A percentile compares a stretch with the other conserved stretches of the same genome.
Evolutionary conservation across 2,888 invertebrate genomes (phyloP).

Genomic region (Pterostichus niger): DNA sequence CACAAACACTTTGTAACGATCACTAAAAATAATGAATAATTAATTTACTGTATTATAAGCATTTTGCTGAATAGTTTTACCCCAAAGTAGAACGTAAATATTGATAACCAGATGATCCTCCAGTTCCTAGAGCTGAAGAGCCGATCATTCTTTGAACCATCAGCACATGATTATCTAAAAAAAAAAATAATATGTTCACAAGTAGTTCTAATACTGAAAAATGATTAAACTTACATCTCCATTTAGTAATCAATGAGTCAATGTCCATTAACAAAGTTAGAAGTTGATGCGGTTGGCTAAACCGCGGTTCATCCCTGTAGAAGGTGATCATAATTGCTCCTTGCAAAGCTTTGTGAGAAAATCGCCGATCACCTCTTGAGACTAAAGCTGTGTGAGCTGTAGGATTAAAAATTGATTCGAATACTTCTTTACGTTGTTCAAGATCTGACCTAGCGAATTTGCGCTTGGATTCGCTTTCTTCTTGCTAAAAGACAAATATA

Average conservation of each 20-base stretch:
- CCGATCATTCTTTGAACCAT: conserved; percentile 99
- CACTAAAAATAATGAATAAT: conserved; percentile 81
- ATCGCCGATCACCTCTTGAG: conserved; percentile 91
- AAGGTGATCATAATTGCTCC: conserved; percentile 99
- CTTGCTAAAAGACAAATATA: conserved; percentile 77
- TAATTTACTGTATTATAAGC: neutral
- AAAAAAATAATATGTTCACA: conserved; percentile 69
- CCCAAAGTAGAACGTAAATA: conserved; percentile 97
- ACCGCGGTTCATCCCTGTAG: conserved; percentile 97
- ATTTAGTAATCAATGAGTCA: conserved; percentile 98
- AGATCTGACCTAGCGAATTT: conserved; percentile 86
- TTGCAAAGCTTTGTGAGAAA: conserved; percentile 94
- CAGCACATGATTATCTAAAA: conserved; percentile 97
- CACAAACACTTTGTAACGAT: conserved; percentile 98
- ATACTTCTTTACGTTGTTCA: conserved; percentile 89
- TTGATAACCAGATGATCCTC: conserved; percentile 98
- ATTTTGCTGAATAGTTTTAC: conserved; percentile 77
- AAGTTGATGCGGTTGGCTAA: conserved; percentile 98
- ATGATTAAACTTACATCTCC: conserved; percentile 92
- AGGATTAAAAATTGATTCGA: conserved; percentile 93
- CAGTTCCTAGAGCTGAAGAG: conserved; percentile 96
- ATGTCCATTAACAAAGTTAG: conserved; percentile 97
- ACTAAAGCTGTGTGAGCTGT: conserved; percentile 90
- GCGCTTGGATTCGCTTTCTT: conserved; percentile 82
- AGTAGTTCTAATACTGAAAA: neutral